Evolutionary conservation across 2,797 vertebrate species (phyloP).

Genomic region (Alca torda): DNA sequence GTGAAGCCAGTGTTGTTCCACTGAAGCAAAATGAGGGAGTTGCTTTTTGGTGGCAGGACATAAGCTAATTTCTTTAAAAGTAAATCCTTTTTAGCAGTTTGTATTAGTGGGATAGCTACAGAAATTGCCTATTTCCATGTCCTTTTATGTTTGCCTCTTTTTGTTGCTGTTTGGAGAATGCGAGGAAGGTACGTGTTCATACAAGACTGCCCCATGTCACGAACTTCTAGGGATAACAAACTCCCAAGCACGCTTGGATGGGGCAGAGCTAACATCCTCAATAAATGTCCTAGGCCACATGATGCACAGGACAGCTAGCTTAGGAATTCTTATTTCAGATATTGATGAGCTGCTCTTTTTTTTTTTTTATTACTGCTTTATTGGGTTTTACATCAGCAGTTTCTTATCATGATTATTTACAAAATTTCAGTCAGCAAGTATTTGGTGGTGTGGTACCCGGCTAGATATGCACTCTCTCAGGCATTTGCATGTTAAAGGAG

Average conservation of each 20-base stretch:
- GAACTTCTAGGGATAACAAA: background rate
- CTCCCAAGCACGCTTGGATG: background rate
- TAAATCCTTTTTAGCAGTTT: background rate
- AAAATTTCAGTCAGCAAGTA: background rate
- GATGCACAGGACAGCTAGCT: background rate
- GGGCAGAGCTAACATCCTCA: background rate
- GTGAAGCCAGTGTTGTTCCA: background rate
- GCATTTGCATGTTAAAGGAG: constrained; percentile 28
- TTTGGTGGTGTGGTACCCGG: background rate
- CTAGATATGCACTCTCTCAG: background rate
- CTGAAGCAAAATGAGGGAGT: background rate
- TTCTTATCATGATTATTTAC: background rate
- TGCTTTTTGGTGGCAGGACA: background rate
- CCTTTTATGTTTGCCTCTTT: background rate
- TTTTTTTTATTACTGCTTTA: background rate
- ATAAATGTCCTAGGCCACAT: background rate
- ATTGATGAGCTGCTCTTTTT: background rate
- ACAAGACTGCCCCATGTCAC: background rate
- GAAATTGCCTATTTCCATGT: background rate
- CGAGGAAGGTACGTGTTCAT: background rate
- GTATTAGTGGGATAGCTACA: background rate
- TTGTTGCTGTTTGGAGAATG: background rate
- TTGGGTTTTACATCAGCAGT: background rate
- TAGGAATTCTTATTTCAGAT: background rate
- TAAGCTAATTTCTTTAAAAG: background rate